These are phyloP conservation scores for Bombyx mori DNA, from an alignment of 1,140 invertebrate species.

Conservation along the genomic window ASM3026992v2 NC_085111.1:12914501-12915000, in stretches of 20 bases:
- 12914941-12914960: conserved; percentile 80
- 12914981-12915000: conserved; percentile 67
- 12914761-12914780: too few relatives aligned
- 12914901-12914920: conserved; percentile 83
- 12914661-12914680: neutral
- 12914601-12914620: neutral
- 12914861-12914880: conserved; percentile 60
- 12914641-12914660: neutral
- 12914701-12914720: too few relatives aligned
- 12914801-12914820: neutral
- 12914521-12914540: too few relatives aligned
- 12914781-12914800: too few relatives aligned
- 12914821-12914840: conserved; percentile 32
- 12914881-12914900: conserved; percentile 78
- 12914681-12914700: neutral
- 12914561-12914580: neutral
- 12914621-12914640: too few relatives aligned
- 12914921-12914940: conserved; percentile 79
- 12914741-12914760: too few relatives aligned
- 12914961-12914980: conserved; percentile 75
- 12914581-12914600: neutral
- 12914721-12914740: too few relatives aligned
- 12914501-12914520: too few relatives aligned
- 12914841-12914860: conserved; percentile 15
- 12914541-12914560: neutral